Evolutionary conservation across 2,113 vertebrate species (phyloP), one percentile per base, ranked within the genome.

Genomic region (Carassius gibelio): DNA sequence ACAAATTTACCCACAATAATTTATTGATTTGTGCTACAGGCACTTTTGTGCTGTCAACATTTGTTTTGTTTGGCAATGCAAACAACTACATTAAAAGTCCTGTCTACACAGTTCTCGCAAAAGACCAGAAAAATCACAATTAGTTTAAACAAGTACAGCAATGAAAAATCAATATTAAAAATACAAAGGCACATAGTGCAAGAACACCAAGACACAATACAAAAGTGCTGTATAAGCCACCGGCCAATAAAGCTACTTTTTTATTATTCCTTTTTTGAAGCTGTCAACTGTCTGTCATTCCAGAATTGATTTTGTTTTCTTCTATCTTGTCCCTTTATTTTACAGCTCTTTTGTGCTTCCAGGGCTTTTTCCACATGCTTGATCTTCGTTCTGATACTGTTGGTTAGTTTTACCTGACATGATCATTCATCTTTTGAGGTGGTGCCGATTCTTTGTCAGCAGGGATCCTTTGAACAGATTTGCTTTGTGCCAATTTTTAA

Each of bases 321-420:
- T 72, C 50, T 45, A 8, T 38, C 81, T 62, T 59, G 59, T 75
- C 64, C 75, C 59, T 86, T 81, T 52, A n/a, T 86, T 82, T 81
- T 61, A 21, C 69, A 15, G 62, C 52, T 84, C n/a, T 75, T 80
- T 79, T 61, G 11, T 78, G 42, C 76, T 62, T 76, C 11, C 10
- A 52, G 79, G 66, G 66, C 57, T 50, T 81, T 80, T 86, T 69
- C 50, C 26, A 82, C 81, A 79, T 57, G 80, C 81, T 88, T 80
- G 75, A 75, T 36, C 72, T 75, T 21, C 2, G 9, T 68, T 72
- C 48, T 36, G 23, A 81, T 83, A 52, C 71, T 68, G 68, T 55
- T 62, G 84, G 66, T 74, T 71, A 80, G 15, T 68, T 86, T 79
- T 45, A 19, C 77, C 69, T 69, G 84, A 83, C n/a, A 62, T 45